Conservation (phyloP, 2,888 invertebrate genomes). For the Periphyllus acericola region DNA sequence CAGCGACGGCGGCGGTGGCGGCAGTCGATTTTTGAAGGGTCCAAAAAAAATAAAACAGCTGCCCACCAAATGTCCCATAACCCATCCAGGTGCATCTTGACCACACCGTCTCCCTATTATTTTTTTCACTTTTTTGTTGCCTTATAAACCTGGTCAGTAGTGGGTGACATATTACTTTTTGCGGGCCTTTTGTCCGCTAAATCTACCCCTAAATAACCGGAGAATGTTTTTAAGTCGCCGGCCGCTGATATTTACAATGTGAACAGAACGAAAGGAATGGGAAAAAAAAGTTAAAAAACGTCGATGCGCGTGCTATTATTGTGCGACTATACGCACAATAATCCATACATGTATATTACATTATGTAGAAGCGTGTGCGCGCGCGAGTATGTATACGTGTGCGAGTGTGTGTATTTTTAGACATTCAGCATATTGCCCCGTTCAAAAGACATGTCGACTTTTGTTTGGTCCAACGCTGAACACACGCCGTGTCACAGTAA, state of each 20-base stretch:
- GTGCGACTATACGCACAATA: background rate
- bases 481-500: background rate
- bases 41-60: constrained; percentile 60
- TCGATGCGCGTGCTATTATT: constrained; percentile 34
- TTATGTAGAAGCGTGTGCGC: background rate
- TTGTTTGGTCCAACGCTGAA: constrained; percentile 15
- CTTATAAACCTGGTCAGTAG: constrained; percentile 61
- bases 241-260: constrained; percentile 16
- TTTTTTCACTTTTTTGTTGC: constrained; percentile 61
- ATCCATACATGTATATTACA: constrained; percentile 13
- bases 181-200: constrained; percentile 58
- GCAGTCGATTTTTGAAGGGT: constrained; percentile 62
- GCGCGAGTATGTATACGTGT: too few relatives aligned
- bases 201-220: constrained; percentile 62
- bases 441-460: constrained; percentile 44
- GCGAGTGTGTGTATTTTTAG: constrained; percentile 19
- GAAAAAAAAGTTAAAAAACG: constrained; percentile 48
- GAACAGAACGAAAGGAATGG: constrained; percentile 38
- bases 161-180: constrained; percentile 62
- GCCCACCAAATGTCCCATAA: constrained; percentile 62
- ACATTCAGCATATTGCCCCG: constrained; percentile 42
- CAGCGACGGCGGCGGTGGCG: constrained; percentile 43
- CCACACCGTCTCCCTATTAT: constrained; percentile 52
- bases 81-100: constrained; percentile 62
- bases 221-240: constrained; percentile 55